Percentiles rank a stretch among this genome's conserved stretches.
Evolutionary conservation across 2,888 invertebrate genomes (phyloP).

Genomic region (Parochlus steinenii): DNA sequence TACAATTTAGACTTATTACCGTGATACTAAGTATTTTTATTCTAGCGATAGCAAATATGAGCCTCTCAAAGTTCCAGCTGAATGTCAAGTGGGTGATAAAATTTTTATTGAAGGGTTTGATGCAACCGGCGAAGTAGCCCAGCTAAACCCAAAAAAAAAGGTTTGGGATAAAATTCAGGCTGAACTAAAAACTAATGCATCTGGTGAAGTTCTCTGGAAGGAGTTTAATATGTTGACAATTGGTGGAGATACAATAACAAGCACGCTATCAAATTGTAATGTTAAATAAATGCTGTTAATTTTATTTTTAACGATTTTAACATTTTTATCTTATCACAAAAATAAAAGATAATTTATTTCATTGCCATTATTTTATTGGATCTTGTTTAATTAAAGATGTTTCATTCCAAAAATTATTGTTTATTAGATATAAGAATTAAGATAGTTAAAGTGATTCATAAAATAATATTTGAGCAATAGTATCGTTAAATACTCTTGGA

Average conservation of each 20-base stretch:
- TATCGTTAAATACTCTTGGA: too few species aligned
- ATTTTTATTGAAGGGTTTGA: slow-evolving; percentile 72
- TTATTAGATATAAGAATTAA: too few species aligned
- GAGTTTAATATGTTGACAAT: slow-evolving; percentile 56
- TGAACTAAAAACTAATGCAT: slow-evolving; percentile 54
- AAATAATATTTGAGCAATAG: too few species aligned
- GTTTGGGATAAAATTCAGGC: slow-evolving; percentile 81
- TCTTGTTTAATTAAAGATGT: too few species aligned
- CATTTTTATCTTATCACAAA: background rate
- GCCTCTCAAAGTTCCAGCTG: slow-evolving; percentile 61
- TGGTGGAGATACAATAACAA: slow-evolving; percentile 54
- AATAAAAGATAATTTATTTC: background rate
- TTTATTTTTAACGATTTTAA: background rate
- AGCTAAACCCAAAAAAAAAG: slow-evolving; percentile 90
- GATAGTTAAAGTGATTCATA: too few species aligned
- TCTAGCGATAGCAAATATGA: slow-evolving; percentile 65
- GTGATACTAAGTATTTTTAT: slow-evolving; percentile 11
- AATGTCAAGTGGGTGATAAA: slow-evolving; percentile 64
- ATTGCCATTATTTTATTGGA: too few species aligned
- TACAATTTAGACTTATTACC: background rate
- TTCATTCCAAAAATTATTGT: too few species aligned
- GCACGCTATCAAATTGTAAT: slow-evolving; percentile 63
- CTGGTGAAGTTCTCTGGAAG: slow-evolving; percentile 70
- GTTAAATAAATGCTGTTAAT: slow-evolving; percentile 46
- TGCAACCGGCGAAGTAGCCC: slow-evolving; percentile 46